These are phyloP conservation scores for Hippopotamus amphibius DNA, from an alignment of 2,113 vertebrate genomes.

Conservation along the genomic window DNA sequence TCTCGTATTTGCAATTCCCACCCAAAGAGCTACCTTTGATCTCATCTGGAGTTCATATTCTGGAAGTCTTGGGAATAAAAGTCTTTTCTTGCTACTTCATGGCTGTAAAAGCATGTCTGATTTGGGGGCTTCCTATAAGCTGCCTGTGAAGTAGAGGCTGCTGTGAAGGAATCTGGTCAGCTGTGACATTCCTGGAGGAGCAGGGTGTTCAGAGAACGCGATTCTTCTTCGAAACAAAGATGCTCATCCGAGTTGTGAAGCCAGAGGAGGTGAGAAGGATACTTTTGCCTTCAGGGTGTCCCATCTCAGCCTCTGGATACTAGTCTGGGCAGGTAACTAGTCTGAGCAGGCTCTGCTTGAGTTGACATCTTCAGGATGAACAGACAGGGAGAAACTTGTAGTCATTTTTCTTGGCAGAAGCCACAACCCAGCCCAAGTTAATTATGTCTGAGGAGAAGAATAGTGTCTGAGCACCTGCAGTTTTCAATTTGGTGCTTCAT, in stretches of 20 bases:
- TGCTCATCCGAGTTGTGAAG: constrained; percentile 46
- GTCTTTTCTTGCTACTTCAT: constrained; percentile 66
- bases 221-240: constrained; percentile 67
- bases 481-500: constrained; percentile 80
- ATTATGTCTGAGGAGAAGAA: constrained; percentile 82
- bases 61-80: constrained; percentile 66
- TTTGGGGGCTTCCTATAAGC: constrained; percentile 49
- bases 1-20: constrained; percentile 67
- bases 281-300: constrained; percentile 74
- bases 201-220: constrained; percentile 49
- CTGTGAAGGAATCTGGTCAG: constrained; percentile 65
- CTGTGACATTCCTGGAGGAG: constrained; percentile 28
- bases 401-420: constrained; percentile 83
- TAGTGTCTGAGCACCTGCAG: constrained; percentile 80
- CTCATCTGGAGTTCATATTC: constrained; percentile 76
- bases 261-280: constrained; percentile 69
- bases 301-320: constrained; percentile 73
- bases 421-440: constrained; percentile 79
- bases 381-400: constrained; percentile 81
- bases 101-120: constrained; percentile 67
- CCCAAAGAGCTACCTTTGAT: constrained; percentile 74
- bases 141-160: constrained; percentile 56
- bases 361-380: constrained; percentile 79
- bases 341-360: constrained; percentile 75
- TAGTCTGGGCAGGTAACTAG: constrained; percentile 77